These are phyloP conservation scores for Amphimedon queenslandica DNA, from an alignment of 37 sponge, comb jelly and placozoan genomes.

Conservation along the genomic window DNA sequence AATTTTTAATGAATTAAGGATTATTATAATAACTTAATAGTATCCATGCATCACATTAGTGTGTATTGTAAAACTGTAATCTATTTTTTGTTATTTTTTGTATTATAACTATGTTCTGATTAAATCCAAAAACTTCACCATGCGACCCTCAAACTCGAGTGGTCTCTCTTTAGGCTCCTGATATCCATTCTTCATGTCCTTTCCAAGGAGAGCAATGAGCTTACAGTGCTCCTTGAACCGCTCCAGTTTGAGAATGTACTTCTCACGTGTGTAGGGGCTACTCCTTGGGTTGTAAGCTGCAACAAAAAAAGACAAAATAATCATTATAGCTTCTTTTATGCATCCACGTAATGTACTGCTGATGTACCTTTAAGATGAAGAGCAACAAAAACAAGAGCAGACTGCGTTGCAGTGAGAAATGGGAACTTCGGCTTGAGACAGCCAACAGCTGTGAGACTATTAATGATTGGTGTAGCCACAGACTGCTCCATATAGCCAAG, in stretches of 20 bases:
- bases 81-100: neutral
- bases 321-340: neutral
- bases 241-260: conserved; percentile 81
- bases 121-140: conserved; percentile 32
- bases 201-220: conserved; percentile 68
- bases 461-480: conserved; percentile 76
- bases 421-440: conserved; percentile 88
- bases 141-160: conserved; percentile 37
- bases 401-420: conserved; percentile 64
- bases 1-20: too few relatives aligned
- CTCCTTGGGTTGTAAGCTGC: conserved; percentile 87
- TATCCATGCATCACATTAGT: too few relatives aligned
- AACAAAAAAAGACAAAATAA: neutral
- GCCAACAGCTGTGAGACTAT: conserved; percentile 79
- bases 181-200: conserved; percentile 63
- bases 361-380: conserved; percentile 88
- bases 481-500: conserved; percentile 97
- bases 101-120: neutral
- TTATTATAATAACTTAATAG: too few relatives aligned
- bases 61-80: too few relatives aligned
- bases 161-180: conserved; percentile 40
- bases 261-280: conserved; percentile 66
- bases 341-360: neutral
- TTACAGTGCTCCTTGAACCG: conserved; percentile 82
- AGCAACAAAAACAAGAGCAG: conserved; percentile 84